These are phyloP conservation scores for Lytechinus variegatus DNA, from an alignment of 35 echinoderm and acorn worm genomes.

Conservation along the genomic window DNA sequence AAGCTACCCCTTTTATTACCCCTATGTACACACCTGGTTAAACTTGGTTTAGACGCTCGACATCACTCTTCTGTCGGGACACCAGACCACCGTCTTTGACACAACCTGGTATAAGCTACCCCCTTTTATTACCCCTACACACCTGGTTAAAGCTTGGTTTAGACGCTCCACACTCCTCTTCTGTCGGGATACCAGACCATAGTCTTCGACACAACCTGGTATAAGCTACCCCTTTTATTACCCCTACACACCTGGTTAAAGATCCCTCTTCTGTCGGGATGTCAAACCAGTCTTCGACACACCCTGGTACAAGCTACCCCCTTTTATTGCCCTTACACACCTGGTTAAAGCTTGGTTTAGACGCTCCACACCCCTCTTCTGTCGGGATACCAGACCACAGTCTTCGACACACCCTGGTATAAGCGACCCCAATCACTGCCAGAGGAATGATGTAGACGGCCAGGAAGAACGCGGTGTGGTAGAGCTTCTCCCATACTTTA, in stretches of 20 bases:
- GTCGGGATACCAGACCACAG: constrained; percentile 92
- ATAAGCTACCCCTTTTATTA: no score
- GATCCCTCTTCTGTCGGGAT: constrained; percentile 82
- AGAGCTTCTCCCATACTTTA: constrained; percentile 44
- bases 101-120: no score
- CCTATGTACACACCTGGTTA: background rate
- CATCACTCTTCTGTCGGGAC: constrained; percentile 80
- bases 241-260: background rate
- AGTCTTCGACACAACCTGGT: no score
- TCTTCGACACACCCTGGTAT: constrained; percentile 65
- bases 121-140: background rate
- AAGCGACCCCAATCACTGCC: constrained; percentile 54
- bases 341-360: constrained; percentile 31
- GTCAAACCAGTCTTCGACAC: no score
- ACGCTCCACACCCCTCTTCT: constrained; percentile 62
- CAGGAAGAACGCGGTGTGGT: constrained; percentile 49
- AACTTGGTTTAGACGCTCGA: no score
- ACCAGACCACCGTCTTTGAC: no score
- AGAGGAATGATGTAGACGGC: constrained; percentile 66
- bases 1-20: no score
- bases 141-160: background rate
- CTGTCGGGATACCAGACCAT: no score
- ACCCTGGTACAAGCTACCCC: no score
- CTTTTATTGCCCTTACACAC: background rate
- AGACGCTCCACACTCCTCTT: background rate